Conservation (phyloP, 2,797 vertebrate genomes). For the Cyclura pinguis region DNA sequence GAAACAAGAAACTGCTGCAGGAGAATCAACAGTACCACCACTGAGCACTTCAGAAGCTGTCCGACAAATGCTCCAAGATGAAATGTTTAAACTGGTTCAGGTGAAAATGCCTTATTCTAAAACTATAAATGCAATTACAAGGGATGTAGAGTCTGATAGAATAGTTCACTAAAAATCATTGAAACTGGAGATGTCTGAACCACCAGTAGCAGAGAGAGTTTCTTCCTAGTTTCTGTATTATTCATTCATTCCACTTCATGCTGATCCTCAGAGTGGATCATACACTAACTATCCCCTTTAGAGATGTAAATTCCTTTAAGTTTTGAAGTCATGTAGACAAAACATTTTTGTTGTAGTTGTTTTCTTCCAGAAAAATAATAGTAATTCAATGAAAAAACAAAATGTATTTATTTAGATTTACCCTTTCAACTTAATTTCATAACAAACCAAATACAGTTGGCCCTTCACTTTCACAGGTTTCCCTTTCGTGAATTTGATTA, state of each 20-base stretch:
- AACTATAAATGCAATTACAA: conserved; percentile 19
- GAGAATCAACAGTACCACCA: conserved; percentile 52
- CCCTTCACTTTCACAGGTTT: no score
- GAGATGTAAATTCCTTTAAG: no score
- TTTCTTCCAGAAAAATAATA: no score
- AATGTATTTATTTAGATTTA: no score
- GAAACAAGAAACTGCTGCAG: conserved; percentile 35
- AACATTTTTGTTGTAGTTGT: no score
- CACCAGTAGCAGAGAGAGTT: neutral
- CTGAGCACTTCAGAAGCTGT: conserved; percentile 73
- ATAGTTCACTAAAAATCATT: neutral
- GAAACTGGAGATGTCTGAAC: neutral
- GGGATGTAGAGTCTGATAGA: neutral
- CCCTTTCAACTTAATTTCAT: no score
- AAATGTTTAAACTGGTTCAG: conserved; percentile 93
- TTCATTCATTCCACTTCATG: neutral
- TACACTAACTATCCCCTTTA: neutral
- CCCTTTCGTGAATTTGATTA: no score
- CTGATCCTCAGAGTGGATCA: neutral
- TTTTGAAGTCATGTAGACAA: no score
- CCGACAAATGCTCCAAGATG: conserved; percentile 88
- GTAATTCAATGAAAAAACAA: no score
- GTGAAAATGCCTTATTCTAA: conserved; percentile 73
- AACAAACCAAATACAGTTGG: no score
- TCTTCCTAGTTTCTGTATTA: neutral